Evolutionary conservation across 1,140 invertebrate species (phyloP).

Genomic region (Bilobella aurantiaca): DNA sequence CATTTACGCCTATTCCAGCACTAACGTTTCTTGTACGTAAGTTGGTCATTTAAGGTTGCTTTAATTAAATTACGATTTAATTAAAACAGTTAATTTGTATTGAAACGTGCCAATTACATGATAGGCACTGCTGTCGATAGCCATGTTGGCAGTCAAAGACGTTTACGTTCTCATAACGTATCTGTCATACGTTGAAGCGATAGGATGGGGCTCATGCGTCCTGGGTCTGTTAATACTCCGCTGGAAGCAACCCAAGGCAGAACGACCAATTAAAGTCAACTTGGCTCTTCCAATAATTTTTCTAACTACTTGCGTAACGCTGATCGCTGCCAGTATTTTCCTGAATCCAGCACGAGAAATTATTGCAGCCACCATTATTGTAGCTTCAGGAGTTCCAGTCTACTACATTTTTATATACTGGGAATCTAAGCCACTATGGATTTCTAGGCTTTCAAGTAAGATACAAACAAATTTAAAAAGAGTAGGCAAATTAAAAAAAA

Average conservation of each 20-base stretch:
- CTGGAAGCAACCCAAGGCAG: slow-evolving; percentile 64
- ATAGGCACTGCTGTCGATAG: slow-evolving; percentile 46
- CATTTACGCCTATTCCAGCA: slow-evolving; percentile 71
- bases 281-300: not conserved
- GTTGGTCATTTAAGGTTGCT: not conserved
- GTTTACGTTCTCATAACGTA: slow-evolving; percentile 87
- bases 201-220: slow-evolving; percentile 82
- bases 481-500: not conserved
- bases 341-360: not conserved
- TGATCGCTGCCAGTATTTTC: not conserved
- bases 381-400: not conserved
- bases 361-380: not conserved
- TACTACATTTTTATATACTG: not conserved
- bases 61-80: not conserved
- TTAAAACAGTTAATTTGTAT: slow-evolving; percentile 1
- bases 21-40: slow-evolving; percentile 66
- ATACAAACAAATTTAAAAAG: not conserved
- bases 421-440: not conserved
- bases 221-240: slow-evolving; percentile 75
- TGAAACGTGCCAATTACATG: no score
- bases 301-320: not conserved
- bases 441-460: not conserved
- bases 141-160: slow-evolving; percentile 52
- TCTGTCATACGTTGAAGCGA: slow-evolving; percentile 81
- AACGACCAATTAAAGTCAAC: slow-evolving; percentile 75